Conservation (phyloP, 2,888 invertebrate genomes). For the Xanthorhoe designata region DNA sequence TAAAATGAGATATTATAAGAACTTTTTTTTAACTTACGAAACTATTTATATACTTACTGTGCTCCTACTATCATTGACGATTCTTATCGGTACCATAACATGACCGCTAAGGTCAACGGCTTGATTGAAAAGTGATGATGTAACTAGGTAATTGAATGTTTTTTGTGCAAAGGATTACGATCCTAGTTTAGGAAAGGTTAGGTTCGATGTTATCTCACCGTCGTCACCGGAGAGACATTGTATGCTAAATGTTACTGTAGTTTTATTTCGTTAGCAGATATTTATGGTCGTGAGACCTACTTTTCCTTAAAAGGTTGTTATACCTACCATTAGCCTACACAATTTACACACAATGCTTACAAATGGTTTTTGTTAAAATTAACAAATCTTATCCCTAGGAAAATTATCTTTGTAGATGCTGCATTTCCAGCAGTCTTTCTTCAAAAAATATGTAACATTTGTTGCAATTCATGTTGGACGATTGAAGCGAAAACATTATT, state of each 20-base stretch:
- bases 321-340: not conserved
- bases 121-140: not conserved
- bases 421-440: too few relatives aligned
- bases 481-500: too few relatives aligned
- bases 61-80: too few relatives aligned
- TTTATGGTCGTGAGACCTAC: constrained; percentile 37
- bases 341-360: constrained; percentile 7
- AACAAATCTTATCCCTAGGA: not conserved
- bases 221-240: constrained; percentile 35
- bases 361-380: not conserved
- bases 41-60: too few relatives aligned
- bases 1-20: too few relatives aligned
- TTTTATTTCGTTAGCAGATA: constrained; percentile 37
- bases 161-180: constrained; percentile 1
- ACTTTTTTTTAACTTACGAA: too few relatives aligned
- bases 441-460: too few relatives aligned
- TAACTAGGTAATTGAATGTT: not conserved
- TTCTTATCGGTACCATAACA: not conserved
- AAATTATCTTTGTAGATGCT: too few relatives aligned
- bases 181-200: constrained; percentile 7
- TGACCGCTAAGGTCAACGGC: not conserved
- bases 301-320: constrained; percentile 31
- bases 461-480: too few relatives aligned
- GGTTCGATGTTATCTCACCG: constrained; percentile 24
- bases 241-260: constrained; percentile 41